Conservation (phyloP, 1,140 invertebrate species). For the Hesperophylax magnus region DNA sequence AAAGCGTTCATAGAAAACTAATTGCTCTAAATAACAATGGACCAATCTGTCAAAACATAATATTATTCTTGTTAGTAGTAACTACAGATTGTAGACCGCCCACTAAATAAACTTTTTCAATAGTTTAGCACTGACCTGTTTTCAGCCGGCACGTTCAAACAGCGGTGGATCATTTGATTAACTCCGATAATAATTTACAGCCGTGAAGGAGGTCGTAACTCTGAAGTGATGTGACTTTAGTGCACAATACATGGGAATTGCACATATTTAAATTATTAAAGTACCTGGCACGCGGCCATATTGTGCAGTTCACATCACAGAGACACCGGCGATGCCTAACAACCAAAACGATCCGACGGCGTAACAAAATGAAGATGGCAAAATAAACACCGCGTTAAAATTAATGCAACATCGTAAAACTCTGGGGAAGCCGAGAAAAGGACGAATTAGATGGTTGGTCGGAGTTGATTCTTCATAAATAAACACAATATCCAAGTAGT, state of each 20-base stretch:
- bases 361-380: not conserved
- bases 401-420: not conserved
- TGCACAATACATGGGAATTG: not conserved
- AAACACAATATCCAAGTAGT: not conserved
- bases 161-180: not conserved
- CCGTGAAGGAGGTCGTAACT: conserved; percentile 1
- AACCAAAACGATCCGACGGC: not conserved
- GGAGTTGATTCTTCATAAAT: not conserved
- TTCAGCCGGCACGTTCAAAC: conserved; percentile 9
- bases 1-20: too few relatives aligned
- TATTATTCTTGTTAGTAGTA: too few relatives aligned
- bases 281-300: conserved; percentile 6
- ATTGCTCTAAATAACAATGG: too few relatives aligned
- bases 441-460: not conserved
- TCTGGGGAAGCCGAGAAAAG: not conserved
- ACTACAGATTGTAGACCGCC: too few relatives aligned
- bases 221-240: conserved; percentile 18
- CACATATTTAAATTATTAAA: conserved; percentile 15
- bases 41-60: too few relatives aligned
- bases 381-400: conserved; percentile 1
- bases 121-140: not conserved
- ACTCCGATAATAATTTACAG: conserved; percentile 20
- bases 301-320: not conserved
- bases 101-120: too few relatives aligned
- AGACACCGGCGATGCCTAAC: too few relatives aligned